phyloP scores from a whole-genome alignment of 1,140 invertebrate genomes.

The Plodia interpunctella region DNA sequence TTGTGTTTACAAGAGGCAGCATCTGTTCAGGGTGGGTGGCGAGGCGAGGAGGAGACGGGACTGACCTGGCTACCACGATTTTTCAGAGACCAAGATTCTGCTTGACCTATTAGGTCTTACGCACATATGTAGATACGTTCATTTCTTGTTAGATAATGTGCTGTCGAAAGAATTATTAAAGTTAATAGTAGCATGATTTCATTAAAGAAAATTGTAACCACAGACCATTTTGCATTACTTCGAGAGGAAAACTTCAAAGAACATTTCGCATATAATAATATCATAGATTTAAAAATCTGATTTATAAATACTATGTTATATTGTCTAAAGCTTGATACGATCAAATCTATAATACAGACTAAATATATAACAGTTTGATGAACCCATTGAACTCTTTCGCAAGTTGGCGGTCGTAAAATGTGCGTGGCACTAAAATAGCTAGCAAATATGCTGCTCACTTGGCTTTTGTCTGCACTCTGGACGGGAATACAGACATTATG shows the following conservation, averaged over 20 bases:
- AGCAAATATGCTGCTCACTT: conserved; percentile 8
- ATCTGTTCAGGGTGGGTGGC: conserved; percentile 32
- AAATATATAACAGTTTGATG: conserved; percentile 39
- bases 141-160: too few species aligned
- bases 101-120: not conserved
- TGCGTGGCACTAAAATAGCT: conserved; percentile 1
- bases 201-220: too few species aligned
- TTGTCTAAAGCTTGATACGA: not conserved
- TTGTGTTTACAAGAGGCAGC: conserved; percentile 43
- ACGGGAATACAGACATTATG: too few species aligned
- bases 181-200: too few species aligned
- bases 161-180: too few species aligned
- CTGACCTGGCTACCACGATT: conserved; percentile 15
- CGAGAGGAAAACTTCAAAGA: too few species aligned
- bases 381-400: conserved; percentile 30
- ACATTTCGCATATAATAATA: too few species aligned
- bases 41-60: conserved; percentile 9
- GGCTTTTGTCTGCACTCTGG: not conserved
- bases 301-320: not conserved
- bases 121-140: too few species aligned
- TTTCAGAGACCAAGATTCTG: conserved; percentile 10
- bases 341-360: conserved; percentile 15
- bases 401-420: conserved; percentile 16
- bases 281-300: too few species aligned
- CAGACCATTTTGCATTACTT: too few species aligned